Conservation (phyloP, 2,113 vertebrate species). For the Callithrix jacchus region DNA sequence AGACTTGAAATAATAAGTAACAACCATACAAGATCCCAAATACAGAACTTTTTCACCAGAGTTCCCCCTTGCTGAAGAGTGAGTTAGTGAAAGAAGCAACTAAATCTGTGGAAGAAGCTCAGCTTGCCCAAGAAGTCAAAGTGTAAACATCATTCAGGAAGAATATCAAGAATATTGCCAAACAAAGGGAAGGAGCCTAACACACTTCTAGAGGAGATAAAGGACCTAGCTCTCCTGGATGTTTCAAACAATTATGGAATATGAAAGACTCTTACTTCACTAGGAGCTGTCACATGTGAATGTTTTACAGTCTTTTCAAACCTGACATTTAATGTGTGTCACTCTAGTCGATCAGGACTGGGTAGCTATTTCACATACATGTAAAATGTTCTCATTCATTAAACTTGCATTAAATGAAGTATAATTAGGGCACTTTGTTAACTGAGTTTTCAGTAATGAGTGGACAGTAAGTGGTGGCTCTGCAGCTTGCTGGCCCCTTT, state of each 20-base stretch:
- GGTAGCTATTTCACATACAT: background rate
- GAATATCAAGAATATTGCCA: constrained; percentile 90
- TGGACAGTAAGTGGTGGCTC: background rate
- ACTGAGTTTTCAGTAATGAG: background rate
- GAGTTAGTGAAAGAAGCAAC: constrained; percentile 92
- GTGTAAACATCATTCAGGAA: constrained; percentile 77
- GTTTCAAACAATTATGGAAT: constrained; percentile 63
- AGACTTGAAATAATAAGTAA: constrained; percentile 89
- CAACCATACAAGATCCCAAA: constrained; percentile 64
- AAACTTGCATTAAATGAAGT: background rate
- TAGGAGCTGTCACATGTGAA: background rate
- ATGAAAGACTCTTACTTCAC: constrained; percentile 46
- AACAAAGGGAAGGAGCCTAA: constrained; percentile 89
- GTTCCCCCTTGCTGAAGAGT: constrained; percentile 60
- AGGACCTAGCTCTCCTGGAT: constrained; percentile 90
- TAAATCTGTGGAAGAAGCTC: constrained; percentile 87
- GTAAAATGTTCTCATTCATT: background rate
- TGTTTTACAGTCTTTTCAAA: background rate
- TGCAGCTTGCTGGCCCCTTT: background rate
- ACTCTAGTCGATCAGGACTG: background rate
- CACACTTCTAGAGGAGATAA: constrained; percentile 92
- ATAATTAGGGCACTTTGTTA: background rate
- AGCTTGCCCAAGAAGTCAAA: constrained; percentile 81
- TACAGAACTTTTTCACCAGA: constrained; percentile 2
- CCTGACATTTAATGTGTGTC: background rate